Evolutionary conservation across 2,797 vertebrate species (phyloP).

Genomic region (Potorous gilbertii): DNA sequence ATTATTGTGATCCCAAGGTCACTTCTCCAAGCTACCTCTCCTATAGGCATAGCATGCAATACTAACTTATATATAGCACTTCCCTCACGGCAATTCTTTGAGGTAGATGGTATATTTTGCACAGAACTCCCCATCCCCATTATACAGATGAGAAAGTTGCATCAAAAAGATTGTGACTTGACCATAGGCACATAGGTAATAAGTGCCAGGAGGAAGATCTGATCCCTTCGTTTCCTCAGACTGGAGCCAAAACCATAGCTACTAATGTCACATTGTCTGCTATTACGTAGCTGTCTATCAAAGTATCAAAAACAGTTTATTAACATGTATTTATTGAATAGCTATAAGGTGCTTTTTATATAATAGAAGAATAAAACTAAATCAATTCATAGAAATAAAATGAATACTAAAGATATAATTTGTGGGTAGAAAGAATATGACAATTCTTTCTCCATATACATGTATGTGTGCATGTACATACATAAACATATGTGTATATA

Average conservation of each 20-base stretch:
- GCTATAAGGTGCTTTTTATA: not conserved
- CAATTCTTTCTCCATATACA: not conserved
- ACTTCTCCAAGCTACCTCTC: not conserved
- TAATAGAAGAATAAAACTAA: not conserved
- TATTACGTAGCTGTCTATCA: not conserved
- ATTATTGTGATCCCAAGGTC: not conserved
- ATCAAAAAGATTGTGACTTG: too few species aligned
- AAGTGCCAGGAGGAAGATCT: not conserved
- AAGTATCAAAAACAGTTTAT: not conserved
- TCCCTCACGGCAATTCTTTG: not conserved
- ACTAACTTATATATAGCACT: not conserved
- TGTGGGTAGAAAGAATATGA: not conserved
- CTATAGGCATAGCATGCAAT: not conserved
- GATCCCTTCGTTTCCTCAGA: not conserved
- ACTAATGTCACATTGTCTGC: not conserved
- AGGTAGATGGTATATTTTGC: not conserved
- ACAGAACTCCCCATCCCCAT: not conserved
- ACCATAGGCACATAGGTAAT: not conserved
- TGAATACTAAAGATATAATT: not conserved
- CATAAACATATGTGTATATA: not conserved
- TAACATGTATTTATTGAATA: not conserved
- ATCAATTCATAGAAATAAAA: not conserved
- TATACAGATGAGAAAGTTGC: not conserved
- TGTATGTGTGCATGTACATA: not conserved
- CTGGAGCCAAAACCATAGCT: not conserved